Percentiles rank a stretch among this genome's conserved stretches.
phyloP scores from a whole-genome alignment of 1,140 invertebrate species.

The Bombus breviceps region DNA sequence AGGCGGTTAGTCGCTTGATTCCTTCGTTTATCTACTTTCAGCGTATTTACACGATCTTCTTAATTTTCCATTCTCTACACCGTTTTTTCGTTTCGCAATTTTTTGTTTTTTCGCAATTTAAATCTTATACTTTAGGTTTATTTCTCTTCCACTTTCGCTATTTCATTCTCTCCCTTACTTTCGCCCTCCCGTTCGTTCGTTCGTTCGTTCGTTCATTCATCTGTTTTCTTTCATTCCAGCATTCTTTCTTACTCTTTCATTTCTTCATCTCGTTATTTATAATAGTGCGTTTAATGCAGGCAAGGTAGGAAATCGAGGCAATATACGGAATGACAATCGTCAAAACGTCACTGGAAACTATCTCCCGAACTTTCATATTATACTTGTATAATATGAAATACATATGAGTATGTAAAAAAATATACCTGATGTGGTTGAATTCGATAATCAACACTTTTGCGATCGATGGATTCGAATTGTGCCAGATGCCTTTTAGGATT shows the following conservation, averaged over 20 bases:
- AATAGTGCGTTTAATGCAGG: constrained; percentile 73
- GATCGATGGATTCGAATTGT: not conserved
- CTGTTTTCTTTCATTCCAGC: constrained; percentile 11
- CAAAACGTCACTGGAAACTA: constrained; percentile 55
- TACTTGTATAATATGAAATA: not conserved
- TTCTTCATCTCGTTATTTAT: constrained; percentile 54
- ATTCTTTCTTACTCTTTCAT: constrained; percentile 38
- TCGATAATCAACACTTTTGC: constrained; percentile 26
- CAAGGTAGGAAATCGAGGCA: constrained; percentile 70
- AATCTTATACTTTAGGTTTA: constrained; percentile 56
- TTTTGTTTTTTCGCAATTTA: constrained; percentile 38
- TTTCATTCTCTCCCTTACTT: constrained; percentile 34
- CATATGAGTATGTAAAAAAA: constrained; percentile 38
- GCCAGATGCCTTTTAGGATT: not conserved
- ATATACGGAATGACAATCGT: constrained; percentile 66
- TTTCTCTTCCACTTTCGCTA: constrained; percentile 30
- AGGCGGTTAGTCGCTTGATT: constrained; percentile 73
- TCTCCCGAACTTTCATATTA: constrained; percentile 26
- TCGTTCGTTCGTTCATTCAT: constrained; percentile 13
- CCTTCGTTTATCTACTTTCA: constrained; percentile 75
- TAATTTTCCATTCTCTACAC: constrained; percentile 37
- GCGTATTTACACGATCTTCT: constrained; percentile 72
- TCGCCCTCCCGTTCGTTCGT: constrained; percentile 15
- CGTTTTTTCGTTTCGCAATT: constrained; percentile 34
- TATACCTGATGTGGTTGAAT: constrained; percentile 26